Base-by-base conservation (phyloP, 2,888 invertebrate genomes). In the Ethmia dodecea region DNA sequence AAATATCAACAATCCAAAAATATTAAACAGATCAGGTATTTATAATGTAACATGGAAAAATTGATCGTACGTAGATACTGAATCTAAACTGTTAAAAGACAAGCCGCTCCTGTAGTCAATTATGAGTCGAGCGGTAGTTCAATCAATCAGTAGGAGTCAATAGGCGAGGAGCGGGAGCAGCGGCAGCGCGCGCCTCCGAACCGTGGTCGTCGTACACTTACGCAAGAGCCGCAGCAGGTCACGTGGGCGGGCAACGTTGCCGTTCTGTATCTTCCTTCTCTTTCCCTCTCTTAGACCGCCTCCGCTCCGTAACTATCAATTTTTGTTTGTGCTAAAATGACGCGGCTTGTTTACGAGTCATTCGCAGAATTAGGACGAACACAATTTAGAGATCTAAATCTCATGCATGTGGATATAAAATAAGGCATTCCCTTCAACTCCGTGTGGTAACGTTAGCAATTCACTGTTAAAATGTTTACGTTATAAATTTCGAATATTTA, bases 231-330 rank as follows among this genome's bases (percentile, higher is more conserved):
- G 73, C 72, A 71, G 64, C 67, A 64, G 60, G 70, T 83, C 81
- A 83, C 83, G 79, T 83, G 80, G 77, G 64, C 65, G 56, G 43
- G 83, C 79, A 67, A 61, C 69, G 84, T 83, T 84, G 84, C 81
- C 83, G 64, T 58, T 64, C 62, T 58, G 77, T 47, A 48, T 45
- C 43, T 26, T 11, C 6, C 6, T 12, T 2, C 55, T 61, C 59
- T 84, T n/a, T n/a, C 83, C 71, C 73, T 48, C 57, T 84, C 70
- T 59, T 56, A 52, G 58, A 56, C 64, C 63, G 61, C 65, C 66
- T 70, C 66, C 62, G 61, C 64, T 66, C 62, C 63, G 62, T 69
- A 60, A 62, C 68, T 66, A 75, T 68, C 63, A 71, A 79, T 76
- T 80, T 80, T 78, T 71, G 75, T 78, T 81, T 74, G 74, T 70